Evolutionary conservation across 2,888 invertebrate species (phyloP).

Genomic region (Tubulanus polymorphus): DNA sequence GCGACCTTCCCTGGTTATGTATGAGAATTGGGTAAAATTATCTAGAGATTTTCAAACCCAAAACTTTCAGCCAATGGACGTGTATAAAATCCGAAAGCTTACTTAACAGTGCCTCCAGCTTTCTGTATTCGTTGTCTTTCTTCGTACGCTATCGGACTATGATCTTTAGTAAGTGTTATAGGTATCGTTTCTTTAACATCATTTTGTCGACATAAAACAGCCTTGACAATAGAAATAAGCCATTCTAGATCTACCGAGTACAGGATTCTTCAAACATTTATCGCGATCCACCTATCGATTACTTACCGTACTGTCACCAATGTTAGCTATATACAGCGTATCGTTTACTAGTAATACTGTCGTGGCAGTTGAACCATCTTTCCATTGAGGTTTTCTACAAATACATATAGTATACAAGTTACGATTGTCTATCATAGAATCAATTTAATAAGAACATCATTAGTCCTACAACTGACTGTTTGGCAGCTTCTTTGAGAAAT

Average conservation of each 20-base stretch:
- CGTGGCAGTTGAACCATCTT: conserved; percentile 58
- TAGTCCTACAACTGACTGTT: conserved; percentile 37
- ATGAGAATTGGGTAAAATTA: neutral
- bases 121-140: conserved; percentile 58
- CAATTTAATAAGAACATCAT: neutral
- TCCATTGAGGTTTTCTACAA: conserved; percentile 57
- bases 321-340: conserved; percentile 55
- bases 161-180: conserved; percentile 55
- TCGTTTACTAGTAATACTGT: conserved; percentile 55
- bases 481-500: conserved; percentile 54
- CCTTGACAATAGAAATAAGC: conserved; percentile 32
- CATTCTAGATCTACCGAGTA: neutral
- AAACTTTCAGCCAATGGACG: too few species aligned
- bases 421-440: neutral
- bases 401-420: neutral
- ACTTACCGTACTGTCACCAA: conserved; percentile 57
- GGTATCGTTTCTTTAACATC: conserved; percentile 39
- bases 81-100: conserved; percentile 8
- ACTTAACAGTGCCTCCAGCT: conserved; percentile 57
- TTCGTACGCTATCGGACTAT: conserved; percentile 55
- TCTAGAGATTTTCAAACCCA: neutral
- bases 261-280: neutral
- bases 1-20: conserved; percentile 40
- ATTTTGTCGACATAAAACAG: conserved; percentile 51
- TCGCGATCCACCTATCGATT: neutral